These are phyloP conservation scores for Callospermophilus lateralis DNA, from an alignment of 2,113 vertebrate species.

Conservation along the genomic window DNA sequence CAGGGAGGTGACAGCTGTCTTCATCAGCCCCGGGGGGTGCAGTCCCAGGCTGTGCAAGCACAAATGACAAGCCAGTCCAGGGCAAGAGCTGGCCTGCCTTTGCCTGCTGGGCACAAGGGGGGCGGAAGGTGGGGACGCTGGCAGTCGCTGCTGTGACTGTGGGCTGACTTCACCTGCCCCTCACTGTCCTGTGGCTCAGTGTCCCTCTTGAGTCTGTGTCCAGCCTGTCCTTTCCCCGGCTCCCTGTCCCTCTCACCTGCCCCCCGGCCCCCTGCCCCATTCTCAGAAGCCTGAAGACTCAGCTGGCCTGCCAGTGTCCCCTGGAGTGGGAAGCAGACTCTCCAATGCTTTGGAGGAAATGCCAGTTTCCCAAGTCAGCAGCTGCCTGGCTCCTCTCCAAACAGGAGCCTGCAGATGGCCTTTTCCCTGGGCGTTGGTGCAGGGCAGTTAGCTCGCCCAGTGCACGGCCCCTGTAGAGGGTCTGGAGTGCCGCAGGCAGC, in stretches of 20 bases:
- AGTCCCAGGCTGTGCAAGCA: not conserved
- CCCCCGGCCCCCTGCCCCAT: not conserved
- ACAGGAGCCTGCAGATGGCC: not conserved
- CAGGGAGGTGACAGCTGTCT: not conserved
- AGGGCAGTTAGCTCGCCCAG: fast-evolving
- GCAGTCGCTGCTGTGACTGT: fast-evolving
- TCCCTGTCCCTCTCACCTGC: not conserved
- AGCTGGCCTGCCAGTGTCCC: not conserved
- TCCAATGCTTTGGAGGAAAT: not conserved
- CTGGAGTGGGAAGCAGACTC: not conserved
- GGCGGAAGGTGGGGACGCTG: not conserved
- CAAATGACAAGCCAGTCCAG: not conserved
- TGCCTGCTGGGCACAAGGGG: not conserved
- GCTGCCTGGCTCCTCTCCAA: not conserved
- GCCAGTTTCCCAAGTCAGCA: not conserved
- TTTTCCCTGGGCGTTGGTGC: not conserved
- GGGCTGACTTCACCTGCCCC: not conserved
- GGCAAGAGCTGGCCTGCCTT: not conserved
- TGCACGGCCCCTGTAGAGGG: fast-evolving
- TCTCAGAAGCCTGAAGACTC: not conserved
- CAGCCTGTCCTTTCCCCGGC: not conserved
- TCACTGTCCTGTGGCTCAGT: not conserved
- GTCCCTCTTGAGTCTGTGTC: not conserved
- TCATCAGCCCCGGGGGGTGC: not conserved
- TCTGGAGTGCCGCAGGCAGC: not conserved